phyloP scores from a whole-genome alignment of 92 coral and sea anemone genomes.

The Porites evermanni region DNA sequence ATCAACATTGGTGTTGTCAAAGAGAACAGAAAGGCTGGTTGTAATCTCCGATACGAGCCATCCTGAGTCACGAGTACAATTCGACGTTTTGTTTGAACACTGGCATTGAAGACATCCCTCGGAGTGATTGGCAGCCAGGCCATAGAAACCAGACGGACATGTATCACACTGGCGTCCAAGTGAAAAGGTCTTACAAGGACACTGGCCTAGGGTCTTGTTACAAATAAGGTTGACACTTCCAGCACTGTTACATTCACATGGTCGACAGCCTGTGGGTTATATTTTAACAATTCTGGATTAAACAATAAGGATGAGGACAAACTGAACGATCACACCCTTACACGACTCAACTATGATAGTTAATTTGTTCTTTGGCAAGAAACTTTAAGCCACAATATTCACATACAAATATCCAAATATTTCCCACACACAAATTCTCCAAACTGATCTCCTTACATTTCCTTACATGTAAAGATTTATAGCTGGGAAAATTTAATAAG shows the following conservation, averaged over 20 bases:
- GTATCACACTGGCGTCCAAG: constrained; percentile 69
- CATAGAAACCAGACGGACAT: constrained; percentile 82
- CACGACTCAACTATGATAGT: too few species aligned
- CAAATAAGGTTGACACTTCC: constrained; percentile 82
- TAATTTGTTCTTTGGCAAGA: too few species aligned
- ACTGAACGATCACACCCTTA: too few species aligned
- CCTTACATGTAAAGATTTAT: too few species aligned
- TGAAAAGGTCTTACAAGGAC: constrained; percentile 74
- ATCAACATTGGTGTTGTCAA: constrained; percentile 44
- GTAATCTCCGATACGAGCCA: constrained; percentile 47
- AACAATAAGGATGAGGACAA: too few species aligned
- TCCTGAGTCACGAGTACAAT: constrained; percentile 69
- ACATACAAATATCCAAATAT: too few species aligned
- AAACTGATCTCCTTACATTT: too few species aligned
- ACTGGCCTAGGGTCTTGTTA: constrained; percentile 83
- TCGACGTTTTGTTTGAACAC: constrained; percentile 83
- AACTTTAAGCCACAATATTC: too few species aligned
- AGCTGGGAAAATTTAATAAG: too few species aligned
- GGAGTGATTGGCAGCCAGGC: constrained; percentile 76
- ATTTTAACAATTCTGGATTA: not conserved
- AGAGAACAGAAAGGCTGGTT: constrained; percentile 23
- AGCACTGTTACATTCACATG: constrained; percentile 75
- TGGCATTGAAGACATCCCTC: constrained; percentile 91
- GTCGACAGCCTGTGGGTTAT: constrained; percentile 71
- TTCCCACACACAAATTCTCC: too few species aligned